A percentile compares a stretch with the other conserved stretches of the same genome.
phyloP scores from a whole-genome alignment of 2,113 vertebrate species.

The Axis porcinus region DNA sequence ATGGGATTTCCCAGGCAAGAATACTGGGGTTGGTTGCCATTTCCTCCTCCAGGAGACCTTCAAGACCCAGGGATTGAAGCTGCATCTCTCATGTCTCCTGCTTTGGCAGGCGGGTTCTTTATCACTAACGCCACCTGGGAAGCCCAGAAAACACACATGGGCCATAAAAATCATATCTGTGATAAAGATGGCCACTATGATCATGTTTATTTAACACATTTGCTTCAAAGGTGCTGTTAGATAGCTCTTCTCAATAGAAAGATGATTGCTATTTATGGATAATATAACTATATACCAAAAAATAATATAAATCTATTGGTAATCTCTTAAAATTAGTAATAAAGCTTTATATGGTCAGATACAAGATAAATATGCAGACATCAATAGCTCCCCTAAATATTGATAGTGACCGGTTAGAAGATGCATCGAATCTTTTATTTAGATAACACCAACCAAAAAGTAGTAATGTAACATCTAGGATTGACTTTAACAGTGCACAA shows the following conservation, averaged over 20 bases:
- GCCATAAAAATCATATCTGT: neutral
- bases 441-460: neutral
- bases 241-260: neutral
- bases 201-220: neutral
- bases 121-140: neutral
- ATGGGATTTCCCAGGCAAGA: neutral
- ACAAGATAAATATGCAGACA: neutral
- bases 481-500: neutral
- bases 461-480: neutral
- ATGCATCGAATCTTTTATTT: neutral
- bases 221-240: neutral
- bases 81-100: neutral
- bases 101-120: neutral
- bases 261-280: neutral
- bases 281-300: neutral
- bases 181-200: neutral
- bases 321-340: conserved; percentile 1
- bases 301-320: neutral
- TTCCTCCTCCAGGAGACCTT: neutral
- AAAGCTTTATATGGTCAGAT: neutral
- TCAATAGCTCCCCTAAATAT: neutral
- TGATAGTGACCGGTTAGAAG: neutral
- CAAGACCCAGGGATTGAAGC: neutral
- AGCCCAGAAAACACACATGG: neutral
- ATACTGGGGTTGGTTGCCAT: neutral